Evolutionary conservation across 2,888 invertebrate genomes (phyloP), one percentile per base, ranked within the genome.

Genomic region (Trissolcus japonicus): DNA sequence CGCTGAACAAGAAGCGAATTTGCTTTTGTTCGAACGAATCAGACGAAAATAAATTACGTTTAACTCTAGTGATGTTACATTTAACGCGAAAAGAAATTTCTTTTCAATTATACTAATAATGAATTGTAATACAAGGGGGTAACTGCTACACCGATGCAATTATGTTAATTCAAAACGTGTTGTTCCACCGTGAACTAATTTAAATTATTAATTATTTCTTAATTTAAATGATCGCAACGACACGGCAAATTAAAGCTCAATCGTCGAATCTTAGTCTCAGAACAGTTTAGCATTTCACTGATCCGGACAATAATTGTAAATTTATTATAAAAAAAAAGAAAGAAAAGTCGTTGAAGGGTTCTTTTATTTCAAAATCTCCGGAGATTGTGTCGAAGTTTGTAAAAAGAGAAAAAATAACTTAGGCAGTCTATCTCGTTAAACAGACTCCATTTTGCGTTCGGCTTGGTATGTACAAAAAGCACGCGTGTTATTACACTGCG

Each of bases 401-500:
- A 16, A 40, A 46, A 56, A 55, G 54, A 51, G 41, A 19, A 54
- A 11, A 50, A 62, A 4, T 57, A 66, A 67, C 61, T 78, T 75
- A 67, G 54, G 65, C 63, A 79, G 76, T 77, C 61, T 74, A 68
- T 76, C 71, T 65, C 66, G 71, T 76, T 71, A 67, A 73, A 73
- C 71, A 66, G 57, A 78, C 71, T 74, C 62, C 29, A 50, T 61
- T 81, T 72, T 79, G 79, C 80, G 78, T 81, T 80, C 68, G 59
- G 79, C 79, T 79, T 72, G 79, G 80, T 78, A 72, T 78, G 75
- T 55, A 80, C 79, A 81, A 84, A 83, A 78, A 82, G 68, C 53
- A 29, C 68, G 79, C 59, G 69, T 76, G 73, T 74, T 80, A 74
- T 72, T 79, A 76, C 77, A 76, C 79, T 41, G 75, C 63, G 79